Evolutionary conservation across 64 coral and sea anemone genomes (phyloP).

Genomic region (Dendronephthya gigantea): DNA sequence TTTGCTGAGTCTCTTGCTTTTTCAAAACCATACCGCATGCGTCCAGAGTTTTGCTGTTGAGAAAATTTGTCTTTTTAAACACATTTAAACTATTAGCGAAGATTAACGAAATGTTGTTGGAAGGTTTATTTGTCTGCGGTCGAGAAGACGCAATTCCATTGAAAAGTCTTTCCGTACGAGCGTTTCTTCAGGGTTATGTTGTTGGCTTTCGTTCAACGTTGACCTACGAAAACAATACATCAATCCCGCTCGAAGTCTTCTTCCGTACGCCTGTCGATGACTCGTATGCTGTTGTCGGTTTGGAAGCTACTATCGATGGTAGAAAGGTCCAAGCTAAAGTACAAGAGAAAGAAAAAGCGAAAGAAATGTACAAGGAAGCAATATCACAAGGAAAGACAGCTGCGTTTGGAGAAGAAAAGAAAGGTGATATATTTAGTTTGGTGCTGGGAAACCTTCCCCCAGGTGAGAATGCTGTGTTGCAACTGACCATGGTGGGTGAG

Average conservation of each 20-base stretch:
- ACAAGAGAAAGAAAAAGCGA: constrained; percentile 83
- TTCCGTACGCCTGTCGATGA: constrained; percentile 62
- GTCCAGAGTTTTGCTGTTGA: neutral
- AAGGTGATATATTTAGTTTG: constrained; percentile 70
- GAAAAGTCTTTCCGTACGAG: constrained; percentile 22
- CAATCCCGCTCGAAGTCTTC: constrained; percentile 61
- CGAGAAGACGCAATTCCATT: constrained; percentile 12
- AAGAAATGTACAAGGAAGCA: constrained; percentile 54
- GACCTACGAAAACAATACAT: constrained; percentile 48
- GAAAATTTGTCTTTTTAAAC: neutral
- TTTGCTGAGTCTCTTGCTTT: no score
- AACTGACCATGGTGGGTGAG: constrained; percentile 40
- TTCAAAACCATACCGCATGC: neutral
- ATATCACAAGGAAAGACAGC: constrained; percentile 57
- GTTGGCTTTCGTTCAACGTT: constrained; percentile 42
- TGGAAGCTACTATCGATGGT: constrained; percentile 49
- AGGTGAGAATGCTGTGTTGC: constrained; percentile 12
- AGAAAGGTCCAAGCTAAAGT: constrained; percentile 28
- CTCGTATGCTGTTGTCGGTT: constrained; percentile 57
- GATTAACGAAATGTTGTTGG: no score
- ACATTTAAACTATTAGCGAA: neutral
- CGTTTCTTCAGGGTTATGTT: constrained; percentile 23
- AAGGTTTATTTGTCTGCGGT: neutral
- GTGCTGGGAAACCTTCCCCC: constrained; percentile 68
- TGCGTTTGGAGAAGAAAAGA: constrained; percentile 58